These are phyloP conservation scores for Arctocebus calabarensis DNA, from an alignment of 2,797 vertebrate genomes.

Conservation along the genomic window DNA sequence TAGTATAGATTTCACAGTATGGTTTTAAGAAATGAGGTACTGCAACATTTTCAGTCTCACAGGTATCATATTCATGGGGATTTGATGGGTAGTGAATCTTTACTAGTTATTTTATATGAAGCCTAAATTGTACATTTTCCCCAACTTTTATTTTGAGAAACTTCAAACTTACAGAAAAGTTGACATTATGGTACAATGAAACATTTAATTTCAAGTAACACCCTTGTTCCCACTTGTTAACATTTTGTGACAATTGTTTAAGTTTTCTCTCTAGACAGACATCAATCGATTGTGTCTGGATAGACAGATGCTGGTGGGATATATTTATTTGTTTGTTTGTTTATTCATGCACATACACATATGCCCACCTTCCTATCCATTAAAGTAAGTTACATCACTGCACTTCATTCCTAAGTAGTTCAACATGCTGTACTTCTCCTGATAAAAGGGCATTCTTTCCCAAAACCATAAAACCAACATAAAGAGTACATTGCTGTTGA, in stretches of 20 bases:
- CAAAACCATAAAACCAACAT: not conserved
- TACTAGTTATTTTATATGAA: slow-evolving; percentile 72
- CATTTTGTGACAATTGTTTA: slow-evolving; percentile 54
- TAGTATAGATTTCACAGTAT: slow-evolving; percentile 85
- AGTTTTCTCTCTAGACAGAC: slow-evolving; percentile 19
- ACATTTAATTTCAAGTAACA: slow-evolving; percentile 60
- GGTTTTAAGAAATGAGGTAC: slow-evolving; percentile 80
- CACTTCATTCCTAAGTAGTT: slow-evolving; percentile 33
- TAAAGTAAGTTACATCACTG: slow-evolving; percentile 8
- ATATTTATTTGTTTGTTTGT: not conserved
- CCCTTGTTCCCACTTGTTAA: slow-evolving; percentile 29
- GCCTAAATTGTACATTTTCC: slow-evolving; percentile 66
- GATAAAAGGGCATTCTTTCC: not conserved
- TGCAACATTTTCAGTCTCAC: slow-evolving; percentile 63
- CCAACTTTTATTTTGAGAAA: slow-evolving; percentile 67
- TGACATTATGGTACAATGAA: slow-evolving; percentile 67
- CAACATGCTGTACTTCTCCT: not conserved
- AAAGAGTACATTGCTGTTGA: slow-evolving; percentile 23
- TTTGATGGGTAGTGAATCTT: slow-evolving; percentile 73
- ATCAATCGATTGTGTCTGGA: not conserved
- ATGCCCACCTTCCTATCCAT: not conserved
- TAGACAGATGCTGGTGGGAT: not conserved
- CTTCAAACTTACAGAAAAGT: slow-evolving; percentile 64
- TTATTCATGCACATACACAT: not conserved
- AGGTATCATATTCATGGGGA: slow-evolving; percentile 74